Percentiles rank a stretch among this genome's conserved stretches.
phyloP scores from a whole-genome alignment of 1,140 invertebrate species.

The Bombus cullumanus region DNA sequence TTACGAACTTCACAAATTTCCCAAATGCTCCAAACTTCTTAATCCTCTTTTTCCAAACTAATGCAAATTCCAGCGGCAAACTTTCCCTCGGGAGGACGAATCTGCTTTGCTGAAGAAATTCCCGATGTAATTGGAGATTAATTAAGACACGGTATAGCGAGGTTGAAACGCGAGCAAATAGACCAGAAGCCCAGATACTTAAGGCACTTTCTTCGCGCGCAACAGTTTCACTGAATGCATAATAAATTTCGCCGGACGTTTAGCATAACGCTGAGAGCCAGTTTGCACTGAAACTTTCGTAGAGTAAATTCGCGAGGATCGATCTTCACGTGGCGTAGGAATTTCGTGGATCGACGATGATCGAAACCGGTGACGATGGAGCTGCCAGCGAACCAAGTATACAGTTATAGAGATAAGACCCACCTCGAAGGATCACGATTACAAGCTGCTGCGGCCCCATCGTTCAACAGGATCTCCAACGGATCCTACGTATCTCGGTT shows the following conservation, averaged over 20 bases:
- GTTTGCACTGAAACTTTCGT: background rate
- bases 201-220: slow-evolving; percentile 18
- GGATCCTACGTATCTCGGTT: slow-evolving; percentile 62
- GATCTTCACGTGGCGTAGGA: background rate
- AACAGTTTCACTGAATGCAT: slow-evolving; percentile 39
- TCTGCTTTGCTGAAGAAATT: background rate
- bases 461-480: slow-evolving; percentile 64
- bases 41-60: background rate
- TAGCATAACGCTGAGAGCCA: slow-evolving; percentile 29
- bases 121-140: background rate
- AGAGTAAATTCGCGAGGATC: background rate
- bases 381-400: slow-evolving; percentile 37
- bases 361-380: slow-evolving; percentile 20
- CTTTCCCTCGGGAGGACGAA: no score
- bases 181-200: background rate
- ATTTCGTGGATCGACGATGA: slow-evolving; percentile 52
- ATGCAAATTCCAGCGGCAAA: no score
- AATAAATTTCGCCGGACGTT: slow-evolving; percentile 36
- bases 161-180: background rate
- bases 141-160: background rate
- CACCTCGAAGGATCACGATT: slow-evolving; percentile 69
- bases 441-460: slow-evolving; percentile 57
- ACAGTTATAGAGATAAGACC: slow-evolving; percentile 70
- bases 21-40: background rate
- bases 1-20: background rate